Percentiles rank a stretch among this genome's conserved stretches.
phyloP scores from a whole-genome alignment of 2,888 invertebrate genomes.

The Meghimatium bilineatum region DNA sequence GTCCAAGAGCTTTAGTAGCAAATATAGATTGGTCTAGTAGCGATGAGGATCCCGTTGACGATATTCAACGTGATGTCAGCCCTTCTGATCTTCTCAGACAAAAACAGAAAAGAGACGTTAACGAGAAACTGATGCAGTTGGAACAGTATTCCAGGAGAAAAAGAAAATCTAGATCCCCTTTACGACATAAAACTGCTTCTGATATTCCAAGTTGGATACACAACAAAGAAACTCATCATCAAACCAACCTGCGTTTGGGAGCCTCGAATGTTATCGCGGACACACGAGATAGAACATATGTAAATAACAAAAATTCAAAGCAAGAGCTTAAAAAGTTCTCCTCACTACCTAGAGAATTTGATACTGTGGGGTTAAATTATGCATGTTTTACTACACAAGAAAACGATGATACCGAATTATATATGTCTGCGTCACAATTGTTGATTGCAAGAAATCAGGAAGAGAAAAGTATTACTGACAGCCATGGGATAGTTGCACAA shows the following conservation, averaged over 20 bases:
- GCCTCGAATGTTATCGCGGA: too few species aligned
- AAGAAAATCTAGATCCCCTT: conserved; percentile 33
- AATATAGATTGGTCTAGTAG: conserved; percentile 40
- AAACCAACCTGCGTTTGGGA: not conserved
- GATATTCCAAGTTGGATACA: not conserved
- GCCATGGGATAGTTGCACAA: too few species aligned
- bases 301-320: not conserved
- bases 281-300: not conserved
- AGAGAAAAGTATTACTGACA: not conserved
- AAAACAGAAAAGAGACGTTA: conserved; percentile 38
- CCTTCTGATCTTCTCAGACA: conserved; percentile 35
- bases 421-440: conserved; percentile 6
- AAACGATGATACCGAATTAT: not conserved
- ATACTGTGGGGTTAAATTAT: not conserved
- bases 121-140: conserved; percentile 28
- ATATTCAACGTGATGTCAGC: conserved; percentile 22
- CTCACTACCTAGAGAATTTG: not conserved
- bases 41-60: conserved; percentile 34
- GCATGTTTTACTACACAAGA: not conserved
- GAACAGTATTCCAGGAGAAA: not conserved
- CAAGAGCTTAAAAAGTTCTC: not conserved
- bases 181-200: not conserved
- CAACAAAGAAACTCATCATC: too few species aligned
- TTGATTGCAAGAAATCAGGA: conserved; percentile 1
- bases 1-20: not conserved